These are phyloP conservation scores for Atta colombica DNA, from an alignment of 1,140 invertebrate species.

Conservation along the genomic window DNA sequence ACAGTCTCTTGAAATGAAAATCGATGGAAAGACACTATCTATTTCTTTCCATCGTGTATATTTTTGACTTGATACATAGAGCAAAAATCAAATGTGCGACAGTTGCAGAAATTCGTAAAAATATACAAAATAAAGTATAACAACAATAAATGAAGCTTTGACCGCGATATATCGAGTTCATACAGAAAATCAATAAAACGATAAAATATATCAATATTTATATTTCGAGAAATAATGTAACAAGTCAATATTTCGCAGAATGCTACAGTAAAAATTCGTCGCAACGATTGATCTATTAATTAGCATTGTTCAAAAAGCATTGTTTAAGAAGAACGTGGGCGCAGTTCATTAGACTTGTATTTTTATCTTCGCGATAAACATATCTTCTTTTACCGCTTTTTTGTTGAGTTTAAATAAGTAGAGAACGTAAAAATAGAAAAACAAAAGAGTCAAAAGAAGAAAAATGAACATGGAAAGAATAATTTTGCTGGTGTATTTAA, in stretches of 20 bases:
- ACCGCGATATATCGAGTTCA: not conserved
- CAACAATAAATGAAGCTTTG: not conserved
- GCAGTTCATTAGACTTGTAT: not conserved
- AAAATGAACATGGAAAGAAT: not conserved
- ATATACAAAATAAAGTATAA: not conserved
- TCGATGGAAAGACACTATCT: not conserved
- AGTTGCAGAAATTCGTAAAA: not conserved
- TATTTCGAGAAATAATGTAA: not conserved
- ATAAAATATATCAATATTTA: not conserved
- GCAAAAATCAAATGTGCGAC: not conserved
- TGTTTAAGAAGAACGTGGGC: not conserved
- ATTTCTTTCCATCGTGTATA: no score
- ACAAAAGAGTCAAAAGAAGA: not conserved
- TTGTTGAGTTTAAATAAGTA: not conserved
- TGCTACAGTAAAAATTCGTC: not conserved
- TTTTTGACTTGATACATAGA: not conserved
- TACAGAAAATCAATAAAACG: no score
- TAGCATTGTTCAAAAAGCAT: not conserved
- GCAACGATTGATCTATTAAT: not conserved
- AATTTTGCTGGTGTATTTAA: no score
- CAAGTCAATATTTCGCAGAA: not conserved
- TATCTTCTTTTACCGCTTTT: not conserved
- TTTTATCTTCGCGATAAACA: conserved; percentile 10
- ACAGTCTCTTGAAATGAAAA: not conserved
- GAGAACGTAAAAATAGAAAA: not conserved